Conservation (phyloP, 2,113 vertebrate genomes). For the Lamprologus lemairii region DNA sequence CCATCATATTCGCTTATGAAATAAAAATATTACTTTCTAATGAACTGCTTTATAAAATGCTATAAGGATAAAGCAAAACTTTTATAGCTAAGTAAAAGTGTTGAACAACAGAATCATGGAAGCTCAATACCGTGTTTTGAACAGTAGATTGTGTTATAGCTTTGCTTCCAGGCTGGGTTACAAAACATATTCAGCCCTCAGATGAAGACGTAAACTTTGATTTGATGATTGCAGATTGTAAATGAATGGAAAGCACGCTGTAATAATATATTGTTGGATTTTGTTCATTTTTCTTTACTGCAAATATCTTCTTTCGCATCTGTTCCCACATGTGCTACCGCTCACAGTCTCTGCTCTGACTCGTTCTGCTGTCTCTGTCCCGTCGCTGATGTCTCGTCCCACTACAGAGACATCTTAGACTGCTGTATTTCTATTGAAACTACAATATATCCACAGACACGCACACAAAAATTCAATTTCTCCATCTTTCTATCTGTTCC, state of each 20-base stretch:
- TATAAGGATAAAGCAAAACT: neutral
- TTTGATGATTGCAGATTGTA: neutral
- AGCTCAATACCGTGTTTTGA: neutral
- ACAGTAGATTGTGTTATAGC: neutral
- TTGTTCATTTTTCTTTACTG: neutral
- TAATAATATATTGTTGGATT: neutral
- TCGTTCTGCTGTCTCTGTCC: neutral
- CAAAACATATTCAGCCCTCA: neutral
- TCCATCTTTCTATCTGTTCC: slow-evolving; percentile 18
- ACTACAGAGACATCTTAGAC: neutral
- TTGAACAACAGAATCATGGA: neutral
- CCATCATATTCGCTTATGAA: neutral
- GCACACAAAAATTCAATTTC: slow-evolving; percentile 42
- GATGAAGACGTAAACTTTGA: neutral
- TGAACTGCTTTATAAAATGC: neutral
- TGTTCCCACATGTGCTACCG: neutral
- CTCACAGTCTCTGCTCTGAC: neutral
- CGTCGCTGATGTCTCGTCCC: neutral
- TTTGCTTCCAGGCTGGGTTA: neutral
- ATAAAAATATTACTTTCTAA: neutral
- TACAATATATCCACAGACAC: neutral
- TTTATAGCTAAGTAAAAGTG: neutral
- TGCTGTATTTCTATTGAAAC: neutral
- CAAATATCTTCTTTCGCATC: neutral
- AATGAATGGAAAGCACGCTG: neutral